Evolutionary conservation across 2,797 vertebrate species (phyloP), one percentile per base, ranked within the genome.

Genomic region (Masticophis lateralis): DNA sequence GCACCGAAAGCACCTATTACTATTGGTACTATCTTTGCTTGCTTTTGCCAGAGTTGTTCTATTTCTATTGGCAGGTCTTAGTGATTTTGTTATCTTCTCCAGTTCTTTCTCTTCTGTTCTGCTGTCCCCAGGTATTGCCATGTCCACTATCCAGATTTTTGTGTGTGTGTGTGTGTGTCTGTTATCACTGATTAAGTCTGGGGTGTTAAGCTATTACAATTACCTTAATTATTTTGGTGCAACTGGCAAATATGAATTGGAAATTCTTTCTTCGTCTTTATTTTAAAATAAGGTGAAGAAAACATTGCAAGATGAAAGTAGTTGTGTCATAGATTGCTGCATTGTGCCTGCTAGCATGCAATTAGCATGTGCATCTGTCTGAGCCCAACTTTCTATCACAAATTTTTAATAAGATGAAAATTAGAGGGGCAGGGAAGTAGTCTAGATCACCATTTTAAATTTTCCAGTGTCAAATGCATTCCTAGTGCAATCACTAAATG

Each of bases 401-500:
- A 28, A 74, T 74, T 86, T 94, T 96, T 94, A 88, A 96, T 94
- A 18, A n/a, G 43, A 37, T 43, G 63, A 88, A 92, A 87, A 3
- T 0, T 12, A 10, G 1, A 61, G 57, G 5, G 0, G 28, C 2
- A 1, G 28, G 9, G 11, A 53, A 22, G 27, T 55, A 89, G 56
- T n/a, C 90, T 90, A 57, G 47, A 86, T 88, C 51, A 86, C 92
- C 53, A 55, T 79, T 95, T 88, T 93, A 95, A 96, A 96, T 93
- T 61, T 92, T 86, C 92, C 94, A 93, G 5, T 55, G 93, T 92
- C 95, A 96, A 96, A 96, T 90, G 92, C 92, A 94, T 88, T 90
- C 91, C 95, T 95, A 94, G 93, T 94, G 90, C 94, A 94, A 94
- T 60, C 79, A 94, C 92, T 87, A 86, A 95, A 91, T 7, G 95